Percentiles rank a stretch among this genome's conserved stretches.
Conservation (phyloP, 2,888 invertebrate species). For the Lathronympha strigana region DNA sequence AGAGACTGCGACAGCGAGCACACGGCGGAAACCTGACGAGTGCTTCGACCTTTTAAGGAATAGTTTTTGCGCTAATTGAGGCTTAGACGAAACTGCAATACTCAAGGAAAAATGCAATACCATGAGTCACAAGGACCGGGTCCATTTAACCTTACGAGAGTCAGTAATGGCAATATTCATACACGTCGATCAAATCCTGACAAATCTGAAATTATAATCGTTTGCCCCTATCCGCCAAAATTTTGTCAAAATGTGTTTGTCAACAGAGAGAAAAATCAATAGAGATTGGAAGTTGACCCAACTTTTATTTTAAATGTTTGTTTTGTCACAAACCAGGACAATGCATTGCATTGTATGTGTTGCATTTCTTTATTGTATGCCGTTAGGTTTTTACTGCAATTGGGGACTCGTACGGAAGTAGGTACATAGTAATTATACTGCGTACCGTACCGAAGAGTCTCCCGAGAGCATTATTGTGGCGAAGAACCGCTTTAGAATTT, state of each 20-base stretch:
- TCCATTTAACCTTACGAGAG: too few relatives aligned
- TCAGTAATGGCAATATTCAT: too few relatives aligned
- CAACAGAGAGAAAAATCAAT: too few relatives aligned
- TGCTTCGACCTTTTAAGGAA: constrained; percentile 63
- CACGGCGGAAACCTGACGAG: constrained; percentile 55
- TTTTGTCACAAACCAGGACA: too few relatives aligned
- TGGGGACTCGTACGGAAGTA: not conserved
- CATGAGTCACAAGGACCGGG: constrained; percentile 6
- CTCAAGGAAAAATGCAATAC: constrained; percentile 14
- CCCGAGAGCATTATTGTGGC: not conserved
- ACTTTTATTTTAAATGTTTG: too few relatives aligned
- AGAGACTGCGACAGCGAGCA: constrained; percentile 48
- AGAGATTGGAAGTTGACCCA: too few relatives aligned
- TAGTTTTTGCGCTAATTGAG: constrained; percentile 47
- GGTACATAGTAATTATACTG: not conserved
- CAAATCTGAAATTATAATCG: too few relatives aligned
- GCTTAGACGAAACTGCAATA: constrained; percentile 41
- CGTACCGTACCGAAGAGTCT: not conserved
- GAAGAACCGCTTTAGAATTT: not conserved
- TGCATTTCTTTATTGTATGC: not conserved
- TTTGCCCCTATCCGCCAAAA: too few relatives aligned
- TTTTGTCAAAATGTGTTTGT: too few relatives aligned
- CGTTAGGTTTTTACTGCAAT: not conserved
- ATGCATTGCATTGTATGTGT: not conserved
- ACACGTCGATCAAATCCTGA: not conserved